phyloP scores from a whole-genome alignment of 1,140 invertebrate genomes.

The Drosophila teissieri region DNA sequence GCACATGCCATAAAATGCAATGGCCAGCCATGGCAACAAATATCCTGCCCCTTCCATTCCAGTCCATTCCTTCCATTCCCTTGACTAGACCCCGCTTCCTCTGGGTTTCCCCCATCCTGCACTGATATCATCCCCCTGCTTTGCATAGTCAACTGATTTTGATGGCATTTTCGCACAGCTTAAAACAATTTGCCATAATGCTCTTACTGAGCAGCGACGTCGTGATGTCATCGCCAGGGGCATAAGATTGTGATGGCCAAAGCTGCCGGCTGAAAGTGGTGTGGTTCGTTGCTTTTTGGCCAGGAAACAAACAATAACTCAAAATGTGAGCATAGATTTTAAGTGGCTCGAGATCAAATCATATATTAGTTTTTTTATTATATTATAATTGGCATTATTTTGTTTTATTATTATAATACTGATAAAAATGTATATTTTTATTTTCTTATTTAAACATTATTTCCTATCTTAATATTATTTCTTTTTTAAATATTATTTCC shows the following conservation, averaged over 20 bases:
- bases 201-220: conserved; percentile 70
- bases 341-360: conserved; percentile 18
- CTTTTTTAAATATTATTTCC: no score
- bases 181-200: conserved; percentile 82
- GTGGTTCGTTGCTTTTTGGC: conserved; percentile 8
- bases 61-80: background rate
- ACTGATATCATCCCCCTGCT: conserved; percentile 42
- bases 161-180: conserved; percentile 80
- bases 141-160: conserved; percentile 82
- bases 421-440: no score
- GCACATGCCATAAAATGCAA: conserved; percentile 78
- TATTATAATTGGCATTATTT: no score
- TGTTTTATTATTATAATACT: no score
- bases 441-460: no score
- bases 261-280: background rate
- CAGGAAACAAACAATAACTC: conserved; percentile 7
- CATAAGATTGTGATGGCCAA: conserved; percentile 28
- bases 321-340: conserved; percentile 12
- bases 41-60: conserved; percentile 15
- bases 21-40: conserved; percentile 71
- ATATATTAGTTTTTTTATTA: conserved; percentile 4
- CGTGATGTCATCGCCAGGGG: conserved; percentile 59
- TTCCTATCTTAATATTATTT: no score
- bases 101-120: background rate
- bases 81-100: background rate